Evolutionary conservation across 35 echinoderm and acorn worm species (phyloP).

Genomic region (Apostichopus parvimensis): DNA sequence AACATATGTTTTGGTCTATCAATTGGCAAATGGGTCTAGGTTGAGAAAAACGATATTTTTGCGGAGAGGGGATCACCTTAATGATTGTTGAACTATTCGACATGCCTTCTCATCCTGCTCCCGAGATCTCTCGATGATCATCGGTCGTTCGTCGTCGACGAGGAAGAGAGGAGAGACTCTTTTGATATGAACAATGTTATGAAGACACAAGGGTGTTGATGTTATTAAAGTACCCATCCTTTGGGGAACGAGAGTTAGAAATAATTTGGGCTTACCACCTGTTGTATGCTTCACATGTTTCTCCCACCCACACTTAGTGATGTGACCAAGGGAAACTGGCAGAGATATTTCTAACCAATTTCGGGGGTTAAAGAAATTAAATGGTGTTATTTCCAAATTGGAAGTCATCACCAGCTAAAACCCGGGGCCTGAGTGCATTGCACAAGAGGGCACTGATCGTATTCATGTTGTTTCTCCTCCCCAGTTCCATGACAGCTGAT

Average conservation of each 20-base stretch:
- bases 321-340: slow-evolving; percentile 33
- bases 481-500: neutral
- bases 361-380: slow-evolving; percentile 17
- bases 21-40: slow-evolving; percentile 13
- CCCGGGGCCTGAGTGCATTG: slow-evolving; percentile 7
- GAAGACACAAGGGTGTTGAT: slow-evolving; percentile 47
- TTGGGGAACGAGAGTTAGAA: slow-evolving; percentile 2
- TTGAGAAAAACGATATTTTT: neutral
- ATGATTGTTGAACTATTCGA: slow-evolving; percentile 31
- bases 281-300: slow-evolving; percentile 17
- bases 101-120: slow-evolving; percentile 2
- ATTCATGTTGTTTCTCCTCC: neutral
- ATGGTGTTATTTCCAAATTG: slow-evolving; percentile 48
- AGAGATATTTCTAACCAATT: slow-evolving; percentile 31
- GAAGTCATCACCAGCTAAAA: neutral
- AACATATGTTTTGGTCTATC: slow-evolving; percentile 51
- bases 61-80: slow-evolving; percentile 1
- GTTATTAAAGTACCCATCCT: slow-evolving; percentile 36
- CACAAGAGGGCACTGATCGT: slow-evolving; percentile 26
- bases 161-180: neutral
- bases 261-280: neutral
- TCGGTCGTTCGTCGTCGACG: neutral
- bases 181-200: neutral
- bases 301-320: slow-evolving; percentile 25
- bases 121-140: no score